These are phyloP conservation scores for Drosophila parvula DNA, from an alignment of 1,140 invertebrate genomes.

Conservation along the genomic window DNA sequence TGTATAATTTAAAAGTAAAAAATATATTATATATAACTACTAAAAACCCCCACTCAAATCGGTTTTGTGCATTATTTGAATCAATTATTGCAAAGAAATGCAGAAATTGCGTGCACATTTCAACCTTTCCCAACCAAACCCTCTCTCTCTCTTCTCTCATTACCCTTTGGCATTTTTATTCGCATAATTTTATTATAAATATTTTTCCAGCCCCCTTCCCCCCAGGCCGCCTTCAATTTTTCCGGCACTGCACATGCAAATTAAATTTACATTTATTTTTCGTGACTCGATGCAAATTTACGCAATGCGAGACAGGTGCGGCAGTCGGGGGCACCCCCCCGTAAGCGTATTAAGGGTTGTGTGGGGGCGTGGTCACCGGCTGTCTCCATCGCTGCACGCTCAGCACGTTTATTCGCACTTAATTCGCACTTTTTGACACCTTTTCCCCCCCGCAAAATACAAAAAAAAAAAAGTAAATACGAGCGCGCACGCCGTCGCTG, in stretches of 20 bases:
- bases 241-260: constrained; percentile 50
- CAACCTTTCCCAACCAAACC: not conserved
- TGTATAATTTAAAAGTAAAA: too few species aligned
- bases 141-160: too few species aligned
- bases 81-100: constrained; percentile 11
- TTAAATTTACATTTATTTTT: constrained; percentile 76
- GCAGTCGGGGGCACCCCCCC: not conserved
- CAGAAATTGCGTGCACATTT: not conserved
- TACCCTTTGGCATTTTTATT: constrained; percentile 38
- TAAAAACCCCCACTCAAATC: not conserved
- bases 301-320: constrained; percentile 52
- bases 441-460: constrained; percentile 45
- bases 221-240: constrained; percentile 7
- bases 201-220: constrained; percentile 15
- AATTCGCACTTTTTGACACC: constrained; percentile 81
- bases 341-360: not conserved
- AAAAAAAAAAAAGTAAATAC: constrained; percentile 78
- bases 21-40: not conserved
- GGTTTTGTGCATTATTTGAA: constrained; percentile 3
- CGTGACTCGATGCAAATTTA: constrained; percentile 70
- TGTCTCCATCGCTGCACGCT: constrained; percentile 64
- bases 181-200: constrained; percentile 73
- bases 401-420: constrained; percentile 82
- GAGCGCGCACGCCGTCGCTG: constrained; percentile 5
- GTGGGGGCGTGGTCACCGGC: constrained; percentile 48